A percentile compares a stretch with the other conserved stretches of the same genome.
phyloP scores from a whole-genome alignment of 2,113 vertebrate genomes.

The Zapornia atra region DNA sequence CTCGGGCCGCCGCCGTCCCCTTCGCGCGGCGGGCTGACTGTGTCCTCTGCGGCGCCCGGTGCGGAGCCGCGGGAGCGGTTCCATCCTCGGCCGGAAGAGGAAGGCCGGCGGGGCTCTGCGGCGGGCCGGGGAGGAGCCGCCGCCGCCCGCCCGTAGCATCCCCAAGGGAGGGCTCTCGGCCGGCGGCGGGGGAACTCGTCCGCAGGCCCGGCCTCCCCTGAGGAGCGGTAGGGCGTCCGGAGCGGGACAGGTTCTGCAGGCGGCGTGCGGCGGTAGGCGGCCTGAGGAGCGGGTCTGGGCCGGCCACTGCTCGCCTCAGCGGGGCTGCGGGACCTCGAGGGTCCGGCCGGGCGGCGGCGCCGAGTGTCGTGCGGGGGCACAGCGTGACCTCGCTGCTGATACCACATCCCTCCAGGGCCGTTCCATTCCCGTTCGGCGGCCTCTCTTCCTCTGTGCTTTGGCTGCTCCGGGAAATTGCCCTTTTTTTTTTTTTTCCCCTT shows the following conservation, averaged over 20 bases:
- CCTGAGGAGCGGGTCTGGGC: background rate
- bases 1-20: no score
- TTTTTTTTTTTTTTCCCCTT: fast-evolving
- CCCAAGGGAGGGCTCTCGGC: background rate
- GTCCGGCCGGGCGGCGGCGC: background rate
- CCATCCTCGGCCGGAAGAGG: constrained; percentile 31
- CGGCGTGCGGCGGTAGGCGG: no score
- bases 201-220: background rate
- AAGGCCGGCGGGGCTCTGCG: background rate
- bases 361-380: background rate
- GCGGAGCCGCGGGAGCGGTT: background rate
- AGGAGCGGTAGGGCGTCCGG: background rate
- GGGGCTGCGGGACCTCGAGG: background rate
- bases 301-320: no score
- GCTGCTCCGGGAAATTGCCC: background rate
- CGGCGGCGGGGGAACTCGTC: background rate
- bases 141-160: background rate
- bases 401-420: background rate
- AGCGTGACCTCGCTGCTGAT: background rate
- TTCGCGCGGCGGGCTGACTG: background rate
- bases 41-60: background rate
- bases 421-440: background rate
- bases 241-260: background rate
- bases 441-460: background rate
- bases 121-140: background rate